Conservation (phyloP, 2,888 invertebrate species). For the Stenotaenia linearis region DNA sequence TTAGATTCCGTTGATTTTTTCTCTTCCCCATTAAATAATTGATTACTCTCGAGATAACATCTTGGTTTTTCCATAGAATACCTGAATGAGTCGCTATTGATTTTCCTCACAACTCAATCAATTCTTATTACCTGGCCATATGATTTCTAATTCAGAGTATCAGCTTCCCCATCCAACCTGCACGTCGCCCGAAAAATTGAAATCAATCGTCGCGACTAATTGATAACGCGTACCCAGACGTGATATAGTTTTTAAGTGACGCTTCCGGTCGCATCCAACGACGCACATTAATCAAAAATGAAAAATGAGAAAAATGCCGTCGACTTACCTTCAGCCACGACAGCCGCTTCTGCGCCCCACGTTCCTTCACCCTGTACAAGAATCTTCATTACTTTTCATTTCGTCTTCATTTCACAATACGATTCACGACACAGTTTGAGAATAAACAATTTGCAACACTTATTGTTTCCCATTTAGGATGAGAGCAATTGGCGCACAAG, state of each 20-base stretch:
- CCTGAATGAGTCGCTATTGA: not conserved
- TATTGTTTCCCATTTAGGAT: not conserved
- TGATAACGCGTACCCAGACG: not conserved
- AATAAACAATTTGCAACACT: not conserved
- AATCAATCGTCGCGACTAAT: not conserved
- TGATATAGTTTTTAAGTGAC: not conserved
- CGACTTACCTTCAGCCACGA: not conserved
- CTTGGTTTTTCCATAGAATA: not conserved
- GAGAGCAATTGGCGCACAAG: not conserved
- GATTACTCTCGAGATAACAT: not conserved
- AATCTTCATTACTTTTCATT: constrained; percentile 24
- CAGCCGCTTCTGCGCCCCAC: constrained; percentile 1
- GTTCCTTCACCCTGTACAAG: constrained; percentile 24
- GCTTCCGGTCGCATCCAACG: not conserved
- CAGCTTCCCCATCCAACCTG: not conserved
- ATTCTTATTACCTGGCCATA: not conserved
- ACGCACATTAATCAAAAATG: not conserved
- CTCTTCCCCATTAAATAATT: not conserved
- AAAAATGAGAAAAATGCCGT: not conserved
- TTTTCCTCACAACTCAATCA: not conserved
- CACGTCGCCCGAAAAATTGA: too few relatives aligned
- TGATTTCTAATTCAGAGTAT: not conserved
- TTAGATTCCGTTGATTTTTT: not conserved
- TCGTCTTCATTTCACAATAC: not conserved
- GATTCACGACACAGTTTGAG: not conserved